A percentile compares a stretch with the other conserved stretches of the same genome.
Conservation (phyloP, 23 tunicate species). For the Trididemnum miniatum region DNA sequence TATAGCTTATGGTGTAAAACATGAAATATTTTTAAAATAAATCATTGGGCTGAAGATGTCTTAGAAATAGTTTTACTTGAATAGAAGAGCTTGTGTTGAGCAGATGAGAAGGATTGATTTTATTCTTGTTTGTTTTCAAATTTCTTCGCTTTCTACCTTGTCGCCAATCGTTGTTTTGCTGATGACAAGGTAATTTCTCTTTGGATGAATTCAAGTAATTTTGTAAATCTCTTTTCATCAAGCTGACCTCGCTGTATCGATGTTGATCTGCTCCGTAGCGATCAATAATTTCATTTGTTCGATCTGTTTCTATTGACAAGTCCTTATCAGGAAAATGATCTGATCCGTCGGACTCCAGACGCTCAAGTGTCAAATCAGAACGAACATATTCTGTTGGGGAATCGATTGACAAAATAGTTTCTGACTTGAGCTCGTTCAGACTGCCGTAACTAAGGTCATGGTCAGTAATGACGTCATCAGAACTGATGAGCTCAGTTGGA, state of each 20-base stretch:
- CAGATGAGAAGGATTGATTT: constrained; percentile 23
- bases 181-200: neutral
- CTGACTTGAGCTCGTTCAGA: neutral
- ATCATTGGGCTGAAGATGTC: no score
- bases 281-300: neutral
- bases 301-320: no score
- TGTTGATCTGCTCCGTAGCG: neutral
- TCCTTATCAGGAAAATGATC: no score
- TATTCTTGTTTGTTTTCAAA: neutral
- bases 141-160: neutral
- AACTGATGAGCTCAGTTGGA: no score
- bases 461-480: neutral
- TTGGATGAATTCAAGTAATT: no score
- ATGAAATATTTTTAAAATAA: no score
- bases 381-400: no score
- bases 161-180: neutral
- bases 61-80: constrained; percentile 26
- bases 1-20: no score
- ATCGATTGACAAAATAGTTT: no score
- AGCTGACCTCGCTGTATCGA: neutral
- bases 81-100: constrained; percentile 31
- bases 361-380: no score
- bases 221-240: no score
- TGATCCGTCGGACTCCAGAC: no score
- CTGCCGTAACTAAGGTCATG: neutral